These are phyloP conservation scores for Trypoxylon attenuatum DNA, from an alignment of 2,888 invertebrate species.

Conservation along the genomic window DNA sequence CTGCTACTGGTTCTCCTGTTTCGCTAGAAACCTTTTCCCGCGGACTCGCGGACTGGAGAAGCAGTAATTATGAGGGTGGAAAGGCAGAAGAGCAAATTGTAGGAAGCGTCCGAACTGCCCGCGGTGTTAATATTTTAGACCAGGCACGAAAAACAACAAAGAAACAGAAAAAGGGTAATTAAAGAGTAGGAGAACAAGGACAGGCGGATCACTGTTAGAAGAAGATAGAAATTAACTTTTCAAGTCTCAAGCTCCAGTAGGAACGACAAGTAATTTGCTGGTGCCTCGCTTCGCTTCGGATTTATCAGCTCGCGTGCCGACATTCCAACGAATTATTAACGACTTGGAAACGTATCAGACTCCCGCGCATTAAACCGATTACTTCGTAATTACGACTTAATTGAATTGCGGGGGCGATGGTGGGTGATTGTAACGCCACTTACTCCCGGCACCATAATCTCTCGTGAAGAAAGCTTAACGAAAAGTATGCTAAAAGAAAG, in stretches of 20 bases:
- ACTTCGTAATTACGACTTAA: conserved; percentile 1
- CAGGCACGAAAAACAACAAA: not conserved
- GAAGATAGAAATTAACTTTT: not conserved
- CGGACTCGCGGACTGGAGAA: too few relatives aligned
- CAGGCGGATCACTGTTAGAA: not conserved
- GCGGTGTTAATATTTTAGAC: not conserved
- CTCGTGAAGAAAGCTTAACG: too few relatives aligned
- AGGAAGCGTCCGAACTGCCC: not conserved
- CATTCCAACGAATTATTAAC: not conserved
- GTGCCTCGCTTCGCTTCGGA: not conserved
- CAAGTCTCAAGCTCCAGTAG: not conserved
- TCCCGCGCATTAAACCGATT: not conserved
- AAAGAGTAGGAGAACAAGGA: not conserved
- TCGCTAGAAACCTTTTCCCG: too few relatives aligned
- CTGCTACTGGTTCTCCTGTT: too few relatives aligned
- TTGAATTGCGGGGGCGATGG: not conserved
- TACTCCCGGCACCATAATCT: too few relatives aligned
- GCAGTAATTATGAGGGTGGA: not conserved
- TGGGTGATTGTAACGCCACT: not conserved
- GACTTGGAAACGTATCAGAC: conserved; percentile 2
- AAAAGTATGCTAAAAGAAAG: too few relatives aligned
- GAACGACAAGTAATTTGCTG: not conserved
- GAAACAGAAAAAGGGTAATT: not conserved
- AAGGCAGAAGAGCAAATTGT: not conserved
- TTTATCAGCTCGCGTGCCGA: not conserved